These are phyloP conservation scores for Acromyrmex charruanus DNA, from an alignment of 1,140 invertebrate species.

Conservation along the genomic window DNA sequence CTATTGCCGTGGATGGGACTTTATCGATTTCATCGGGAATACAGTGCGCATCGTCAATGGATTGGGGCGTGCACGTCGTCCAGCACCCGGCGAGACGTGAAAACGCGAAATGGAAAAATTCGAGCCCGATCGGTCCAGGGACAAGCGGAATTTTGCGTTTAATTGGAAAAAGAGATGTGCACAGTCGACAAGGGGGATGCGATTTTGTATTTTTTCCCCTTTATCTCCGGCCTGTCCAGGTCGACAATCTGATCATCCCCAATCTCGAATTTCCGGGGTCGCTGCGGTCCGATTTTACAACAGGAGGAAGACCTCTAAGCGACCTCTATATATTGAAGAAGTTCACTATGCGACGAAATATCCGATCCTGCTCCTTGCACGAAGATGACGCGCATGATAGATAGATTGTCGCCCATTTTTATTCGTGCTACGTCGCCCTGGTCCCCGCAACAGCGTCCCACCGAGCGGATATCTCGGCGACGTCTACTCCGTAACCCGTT, in stretches of 20 bases:
- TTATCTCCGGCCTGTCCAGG: conserved; percentile 12
- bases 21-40: conserved; percentile 77
- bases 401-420: conserved; percentile 69
- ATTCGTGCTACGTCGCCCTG: conserved; percentile 32
- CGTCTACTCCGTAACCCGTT: conserved; percentile 46
- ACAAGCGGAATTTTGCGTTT: conserved; percentile 67
- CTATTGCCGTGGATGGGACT: conserved; percentile 70
- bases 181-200: conserved; percentile 41
- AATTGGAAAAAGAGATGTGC: conserved; percentile 71
- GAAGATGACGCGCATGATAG: conserved; percentile 64
- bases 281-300: not conserved
- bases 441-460: conserved; percentile 23
- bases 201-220: conserved; percentile 57
- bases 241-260: conserved; percentile 36
- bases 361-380: conserved; percentile 47
- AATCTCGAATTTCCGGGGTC: conserved; percentile 20
- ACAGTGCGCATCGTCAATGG: conserved; percentile 59
- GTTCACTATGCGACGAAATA: conserved; percentile 54
- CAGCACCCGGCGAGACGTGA: conserved; percentile 70
- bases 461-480: conserved; percentile 42
- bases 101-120: conserved; percentile 75
- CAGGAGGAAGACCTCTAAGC: conserved; percentile 39
- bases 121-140: conserved; percentile 14
- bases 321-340: conserved; percentile 24
- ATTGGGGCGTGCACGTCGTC: conserved; percentile 62